Conservation (phyloP, 2,113 vertebrate genomes). For the Eubucco bourcierii region DNA sequence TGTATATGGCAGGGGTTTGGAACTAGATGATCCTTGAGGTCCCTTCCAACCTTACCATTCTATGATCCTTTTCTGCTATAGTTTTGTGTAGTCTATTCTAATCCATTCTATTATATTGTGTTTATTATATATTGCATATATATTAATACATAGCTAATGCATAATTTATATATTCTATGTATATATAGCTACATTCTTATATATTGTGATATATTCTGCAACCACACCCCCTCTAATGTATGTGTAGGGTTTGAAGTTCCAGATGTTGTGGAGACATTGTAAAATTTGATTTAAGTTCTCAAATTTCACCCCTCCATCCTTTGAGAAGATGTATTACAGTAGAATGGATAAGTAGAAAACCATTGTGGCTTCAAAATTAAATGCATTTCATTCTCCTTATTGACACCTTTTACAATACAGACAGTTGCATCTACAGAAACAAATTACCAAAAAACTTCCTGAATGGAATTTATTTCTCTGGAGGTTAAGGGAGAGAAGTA, state of each 20-base stretch:
- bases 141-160: not conserved
- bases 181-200: not conserved
- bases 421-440: not conserved
- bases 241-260: not conserved
- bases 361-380: not conserved
- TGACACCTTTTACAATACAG: not conserved
- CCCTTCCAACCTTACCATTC: no score
- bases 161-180: not conserved
- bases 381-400: not conserved
- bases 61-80: not conserved
- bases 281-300: not conserved
- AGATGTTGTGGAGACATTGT: not conserved
- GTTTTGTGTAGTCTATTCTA: not conserved
- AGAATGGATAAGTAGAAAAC: not conserved
- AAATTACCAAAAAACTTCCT: not conserved
- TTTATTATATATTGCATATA: not conserved
- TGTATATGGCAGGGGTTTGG: no score
- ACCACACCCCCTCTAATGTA: accelerated
- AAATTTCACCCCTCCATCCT: not conserved
- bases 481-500: not conserved
- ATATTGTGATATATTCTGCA: not conserved
- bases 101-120: not conserved
- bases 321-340: not conserved
- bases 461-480: not conserved
- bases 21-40: no score